Base-by-base conservation (phyloP, 2,797 vertebrate genomes). In the Zalophus californianus region DNA sequence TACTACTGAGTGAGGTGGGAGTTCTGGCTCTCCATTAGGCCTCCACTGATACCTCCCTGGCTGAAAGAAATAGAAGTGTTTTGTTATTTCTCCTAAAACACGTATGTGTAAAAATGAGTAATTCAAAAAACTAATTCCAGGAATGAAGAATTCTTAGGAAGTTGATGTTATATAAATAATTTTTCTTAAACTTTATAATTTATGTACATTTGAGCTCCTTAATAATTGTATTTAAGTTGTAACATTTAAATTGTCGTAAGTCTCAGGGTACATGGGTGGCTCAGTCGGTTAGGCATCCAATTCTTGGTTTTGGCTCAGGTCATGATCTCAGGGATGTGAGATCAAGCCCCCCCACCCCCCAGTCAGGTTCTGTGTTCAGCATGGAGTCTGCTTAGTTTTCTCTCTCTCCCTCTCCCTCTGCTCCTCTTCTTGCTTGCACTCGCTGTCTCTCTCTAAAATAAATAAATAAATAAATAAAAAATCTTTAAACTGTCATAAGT, bases 81-180 rank as follows among this genome's bases (percentile, higher is more conserved):
- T 18, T 73, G 5, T 62, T 68, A 29, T 20, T 84, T 41, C 58
- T 72, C 16, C 21, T 90, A 83, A 96, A 87, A 86, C 11, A 50
- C 66, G 1, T 66, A 44, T 90, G 9, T 60, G 1, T 88, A 91
- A 94, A 96, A 96, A 56, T 72, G n/a, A 85, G 7, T 92, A 25
- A 84, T 86, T 90, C 4, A 41, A 72, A 66, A 87, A 87, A 13
- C 5, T 6, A 85, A 21, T 82, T 84, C 21, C 62, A 92, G 29
- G 72, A 88, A 27, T 82, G 86, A 88, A 95, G 73, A 48, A 83
- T 48, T 92, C 62, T 90, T 86, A 64, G 25, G 70, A 64, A 73
- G 21, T 50, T 91, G 4, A 86, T 54, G 38, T 58, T 93, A 50
- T 4, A 10, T 68, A 62, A 54, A 79, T 50, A 35, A 20, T 94